Conservation (phyloP, 2,113 vertebrate genomes). For the Aegypius monachus region DNA sequence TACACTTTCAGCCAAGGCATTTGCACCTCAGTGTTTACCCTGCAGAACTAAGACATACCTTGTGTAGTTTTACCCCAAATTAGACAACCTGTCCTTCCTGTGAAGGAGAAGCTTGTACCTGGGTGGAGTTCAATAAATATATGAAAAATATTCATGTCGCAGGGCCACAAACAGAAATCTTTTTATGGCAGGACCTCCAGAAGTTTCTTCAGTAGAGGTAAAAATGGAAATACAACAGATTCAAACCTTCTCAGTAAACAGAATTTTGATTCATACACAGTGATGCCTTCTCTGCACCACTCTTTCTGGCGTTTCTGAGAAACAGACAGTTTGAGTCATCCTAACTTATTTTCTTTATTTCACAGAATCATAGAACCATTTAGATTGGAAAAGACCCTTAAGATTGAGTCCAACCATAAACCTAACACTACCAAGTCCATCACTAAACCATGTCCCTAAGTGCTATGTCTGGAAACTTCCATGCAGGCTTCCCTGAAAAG, state of each 20-base stretch:
- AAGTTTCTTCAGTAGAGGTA: background rate
- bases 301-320: background rate
- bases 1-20: background rate
- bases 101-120: background rate
- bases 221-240: background rate
- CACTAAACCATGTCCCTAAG: background rate
- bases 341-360: background rate
- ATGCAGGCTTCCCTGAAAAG: background rate
- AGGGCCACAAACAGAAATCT: background rate
- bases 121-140: background rate
- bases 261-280: background rate
- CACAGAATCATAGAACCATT: background rate
- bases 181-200: background rate
- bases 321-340: background rate
- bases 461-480: background rate
- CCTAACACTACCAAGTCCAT: background rate
- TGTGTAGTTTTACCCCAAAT: background rate
- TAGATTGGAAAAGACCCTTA: background rate
- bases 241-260: background rate
- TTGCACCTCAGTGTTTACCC: background rate
- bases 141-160: background rate
- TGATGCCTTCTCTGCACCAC: background rate
- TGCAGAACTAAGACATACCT: background rate
- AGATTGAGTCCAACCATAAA: background rate
- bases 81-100: background rate